phyloP scores from a whole-genome alignment of 2,797 vertebrate genomes.

The Ambastaia sidthimunki region DNA sequence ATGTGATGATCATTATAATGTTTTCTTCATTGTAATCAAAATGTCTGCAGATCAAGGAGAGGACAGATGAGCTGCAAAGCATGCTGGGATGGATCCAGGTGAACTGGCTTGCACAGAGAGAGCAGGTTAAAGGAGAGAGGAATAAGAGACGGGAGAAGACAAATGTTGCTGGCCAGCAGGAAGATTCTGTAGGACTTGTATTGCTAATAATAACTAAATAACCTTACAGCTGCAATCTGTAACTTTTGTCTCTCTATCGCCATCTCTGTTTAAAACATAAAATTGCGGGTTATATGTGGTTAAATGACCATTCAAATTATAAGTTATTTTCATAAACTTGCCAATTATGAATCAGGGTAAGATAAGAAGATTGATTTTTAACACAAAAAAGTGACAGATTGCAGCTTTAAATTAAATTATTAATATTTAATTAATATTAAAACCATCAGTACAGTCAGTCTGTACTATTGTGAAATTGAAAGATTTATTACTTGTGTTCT shows the following conservation, averaged over 20 bases:
- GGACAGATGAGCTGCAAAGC: conserved; percentile 77
- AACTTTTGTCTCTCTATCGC: too few species aligned
- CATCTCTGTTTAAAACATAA: too few species aligned
- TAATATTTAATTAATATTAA: too few species aligned
- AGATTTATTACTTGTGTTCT: neutral
- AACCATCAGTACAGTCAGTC: too few species aligned
- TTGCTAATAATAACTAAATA: neutral
- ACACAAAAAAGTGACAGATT: too few species aligned
- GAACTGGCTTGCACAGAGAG: conserved; percentile 73
- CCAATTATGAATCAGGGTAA: too few species aligned
- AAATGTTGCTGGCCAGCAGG: conserved; percentile 9
- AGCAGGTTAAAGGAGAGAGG: conserved; percentile 59
- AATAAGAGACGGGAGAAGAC: conserved; percentile 58
- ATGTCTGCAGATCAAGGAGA: conserved; percentile 75
- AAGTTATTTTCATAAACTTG: too few species aligned
- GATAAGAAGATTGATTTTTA: too few species aligned
- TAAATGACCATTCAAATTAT: too few species aligned
- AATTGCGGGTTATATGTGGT: too few species aligned
- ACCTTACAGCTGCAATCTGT: neutral
- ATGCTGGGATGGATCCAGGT: conserved; percentile 81
- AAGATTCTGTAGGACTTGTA: neutral
- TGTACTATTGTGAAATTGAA: too few species aligned
- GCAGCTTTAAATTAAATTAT: too few species aligned
- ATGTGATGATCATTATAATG: conserved; percentile 6
- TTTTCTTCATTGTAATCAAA: conserved; percentile 13